Base-by-base conservation (phyloP, 2,888 invertebrate genomes). In the Notocelia uddmanniana region DNA sequence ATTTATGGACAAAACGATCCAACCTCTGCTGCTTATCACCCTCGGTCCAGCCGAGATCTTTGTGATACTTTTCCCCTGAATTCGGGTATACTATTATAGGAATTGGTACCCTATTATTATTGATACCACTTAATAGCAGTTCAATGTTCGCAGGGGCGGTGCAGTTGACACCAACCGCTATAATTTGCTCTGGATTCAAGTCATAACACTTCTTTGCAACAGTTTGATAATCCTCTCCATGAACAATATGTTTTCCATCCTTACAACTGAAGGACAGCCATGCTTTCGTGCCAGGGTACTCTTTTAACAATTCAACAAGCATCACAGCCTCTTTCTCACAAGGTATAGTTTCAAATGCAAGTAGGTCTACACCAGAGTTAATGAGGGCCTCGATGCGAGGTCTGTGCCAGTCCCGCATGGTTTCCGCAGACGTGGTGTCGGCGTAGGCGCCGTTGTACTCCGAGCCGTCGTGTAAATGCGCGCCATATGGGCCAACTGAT, bases 341-440 rank as follows among this genome's bases (percentile, higher is more conserved):
- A 1, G 99, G 99, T 78, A 99, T 96, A 0, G 99, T 99, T 87
- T 99, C 99, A 77, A 98, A 93, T 15, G 98, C 98, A 72, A 99
- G 88, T n/a, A 98, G 84, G 89, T 98, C 98, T 0, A 97, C 97
- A 2, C 97, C 97, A 8, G 95, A 96, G 74, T 96, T 95, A 3
- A 98, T 81, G 21, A 99, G 90, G 0, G 97, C 96, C 76, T 95
- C 94, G 18, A 98, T 95, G 41, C 98, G 95, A 0, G 97, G 96
- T 62, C 95, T 94, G 89, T 99, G 99, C 97, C 98, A 98, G 31
- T 96, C 95, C 45, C 94, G 94, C 81, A 98, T 95, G 37, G 94
- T 90, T 34, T 96, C 94, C 1, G 89, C 88, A 0, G 95, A 84
- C 0, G 96, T 95, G 66, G 85, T 93, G 68, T 95, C 95, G 0